Conservation (phyloP, 2,113 vertebrate species). For the Pollachius pollachius region DNA sequence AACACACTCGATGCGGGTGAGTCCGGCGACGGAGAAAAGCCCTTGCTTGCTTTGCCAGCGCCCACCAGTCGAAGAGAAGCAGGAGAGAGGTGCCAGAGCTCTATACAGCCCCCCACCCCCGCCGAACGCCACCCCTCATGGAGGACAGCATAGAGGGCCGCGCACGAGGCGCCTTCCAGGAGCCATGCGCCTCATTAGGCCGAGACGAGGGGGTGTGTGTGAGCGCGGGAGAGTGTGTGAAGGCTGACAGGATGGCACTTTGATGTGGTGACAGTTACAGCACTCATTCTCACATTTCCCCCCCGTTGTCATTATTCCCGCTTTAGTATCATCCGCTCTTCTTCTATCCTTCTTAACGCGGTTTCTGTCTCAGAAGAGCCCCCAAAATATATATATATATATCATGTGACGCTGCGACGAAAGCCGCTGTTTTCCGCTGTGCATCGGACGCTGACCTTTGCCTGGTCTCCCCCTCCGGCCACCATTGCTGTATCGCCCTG, state of each 20-base stretch:
- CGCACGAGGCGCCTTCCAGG: conserved; percentile 32
- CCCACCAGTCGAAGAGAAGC: neutral
- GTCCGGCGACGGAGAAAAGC: no score
- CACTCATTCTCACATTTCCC: conserved; percentile 52
- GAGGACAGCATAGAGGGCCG: conserved; percentile 34
- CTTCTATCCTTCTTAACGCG: no score
- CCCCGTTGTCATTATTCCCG: conserved; percentile 41
- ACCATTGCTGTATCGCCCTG: neutral
- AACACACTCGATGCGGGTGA: no score
- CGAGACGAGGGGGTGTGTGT: conserved; percentile 58
- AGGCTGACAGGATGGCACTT: conserved; percentile 47
- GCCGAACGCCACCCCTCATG: conserved; percentile 35
- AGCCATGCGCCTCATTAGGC: conserved; percentile 72
- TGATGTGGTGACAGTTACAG: conserved; percentile 65
- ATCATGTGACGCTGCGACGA: no score
- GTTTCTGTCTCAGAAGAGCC: no score
- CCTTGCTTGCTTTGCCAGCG: no score
- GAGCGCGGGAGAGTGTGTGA: conserved; percentile 24
- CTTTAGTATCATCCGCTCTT: conserved; percentile 24
- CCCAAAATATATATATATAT: no score
- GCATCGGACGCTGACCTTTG: neutral
- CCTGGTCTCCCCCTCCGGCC: neutral
- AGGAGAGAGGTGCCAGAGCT: conserved; percentile 32
- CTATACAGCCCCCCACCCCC: conserved; percentile 33
- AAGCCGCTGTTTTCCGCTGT: no score